Base-by-base conservation (phyloP, 2,113 vertebrate species). In the Sorex araneus region DNA sequence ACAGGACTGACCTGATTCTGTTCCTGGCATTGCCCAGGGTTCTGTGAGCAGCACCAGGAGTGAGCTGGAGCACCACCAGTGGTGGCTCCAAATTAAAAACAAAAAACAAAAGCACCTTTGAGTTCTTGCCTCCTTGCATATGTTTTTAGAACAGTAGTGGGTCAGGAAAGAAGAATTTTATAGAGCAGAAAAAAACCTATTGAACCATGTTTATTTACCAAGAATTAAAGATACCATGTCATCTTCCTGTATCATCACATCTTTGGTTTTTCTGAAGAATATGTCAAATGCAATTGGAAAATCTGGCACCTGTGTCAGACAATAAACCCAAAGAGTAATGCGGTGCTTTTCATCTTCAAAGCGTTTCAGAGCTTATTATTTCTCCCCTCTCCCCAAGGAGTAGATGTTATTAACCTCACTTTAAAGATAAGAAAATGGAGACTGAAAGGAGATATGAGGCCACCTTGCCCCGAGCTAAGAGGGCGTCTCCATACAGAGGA, bases 401-500 rank as follows among this genome's bases (percentile, higher is more conserved):
- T n/a, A 93, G 75, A 45, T 77, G 84, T 86, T 80, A 95, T 95
- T 96, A 95, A 80, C 75, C 45, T 87, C 85, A 90, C 88, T 95
- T 90, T 94, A 90, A 78, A 95, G 96, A 95, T 96, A 96, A 96
- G 90, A 79, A 85, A 90, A 69, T 57, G 54, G 70, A 92, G n/a
- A 47, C 66, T 70, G 45, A n/a, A 89, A 87, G 80, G 78, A 54
- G 34, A 30, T 6, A 69, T 7, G 32, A 76, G 11, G 85, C 10
- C 71, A 9, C 8, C 25, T 81, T 83, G 92, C 94, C 73, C 50
- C 30, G 47, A 86, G 93, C 85, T 81, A 67, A 64, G 23, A 87
- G 70, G 91, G 84, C 0, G 6, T 87, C 47, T 60, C 64, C 50
- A 12, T 63, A 34, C n/a, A 60, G 75, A 89, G 45, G 63, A 60